Base-by-base conservation (phyloP, 2,113 vertebrate species). In the Coregonus clupeaformis region DNA sequence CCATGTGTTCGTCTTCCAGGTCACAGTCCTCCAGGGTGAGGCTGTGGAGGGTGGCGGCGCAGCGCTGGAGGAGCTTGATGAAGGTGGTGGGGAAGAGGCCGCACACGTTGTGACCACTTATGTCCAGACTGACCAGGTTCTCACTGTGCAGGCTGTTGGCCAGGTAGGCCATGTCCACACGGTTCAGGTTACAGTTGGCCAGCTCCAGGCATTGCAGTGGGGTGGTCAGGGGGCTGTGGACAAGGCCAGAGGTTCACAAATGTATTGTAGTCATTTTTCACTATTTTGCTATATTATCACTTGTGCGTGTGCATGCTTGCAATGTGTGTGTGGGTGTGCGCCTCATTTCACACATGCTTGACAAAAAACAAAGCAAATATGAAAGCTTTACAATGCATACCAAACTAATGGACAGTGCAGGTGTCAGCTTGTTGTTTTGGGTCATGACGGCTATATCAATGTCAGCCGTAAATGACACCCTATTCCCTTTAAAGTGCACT, bases 1-100 rank as follows among this genome's bases (percentile, higher is more conserved):
- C 91, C 69, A 96, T 67, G 7, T 96, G 91, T 69, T 84, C 86
- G 0, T 98, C 96, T 9, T 92, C 82, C 25, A 98, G 92, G 65
- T 91, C 88, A 30, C 97, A 99, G 66, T 99, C 98, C 80, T 99
- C 97, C 22, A 98, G 79, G 0, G 86, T 79, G 76, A 99, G 93
- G 57, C 83, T 92, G 49, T 66, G 76, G 72, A 99, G 87, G 0
- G 95, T 94, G 18, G 71, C 78, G 0, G 96, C 94, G 0, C 93
- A 95, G 2, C 87, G 94, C n/a, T 84, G 74, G 20, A 99, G 94
- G 55, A 99, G 94, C 82, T 95, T 95, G 68, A 91, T 92, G 89
- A 98, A 95, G 11, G 81, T 78, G 0, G 90, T 89, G n/a, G 96
- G 90, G 71, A 95, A 97, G 42, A 93, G 68, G 7, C 83, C 78